Percentiles rank a stretch among this genome's conserved stretches.
phyloP scores from a whole-genome alignment of 2,113 vertebrate species.

The Labeo catla region DNA sequence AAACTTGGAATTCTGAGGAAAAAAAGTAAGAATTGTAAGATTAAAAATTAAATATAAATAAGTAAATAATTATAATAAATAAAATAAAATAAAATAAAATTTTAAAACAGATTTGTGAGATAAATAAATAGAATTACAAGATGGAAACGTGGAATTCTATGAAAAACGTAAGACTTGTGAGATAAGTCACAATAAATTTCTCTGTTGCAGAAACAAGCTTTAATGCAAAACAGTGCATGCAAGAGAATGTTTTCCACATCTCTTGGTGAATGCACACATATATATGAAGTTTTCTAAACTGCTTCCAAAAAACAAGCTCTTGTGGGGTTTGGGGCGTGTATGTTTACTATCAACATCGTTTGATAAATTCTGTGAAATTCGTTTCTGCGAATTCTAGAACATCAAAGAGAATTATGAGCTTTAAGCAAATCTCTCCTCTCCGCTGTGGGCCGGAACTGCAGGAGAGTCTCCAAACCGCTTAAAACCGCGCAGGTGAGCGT shows the following conservation, averaged over 20 bases:
- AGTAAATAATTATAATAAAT: too few species aligned
- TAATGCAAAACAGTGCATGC: neutral
- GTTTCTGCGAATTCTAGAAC: conserved; percentile 11
- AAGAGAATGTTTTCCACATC: neutral
- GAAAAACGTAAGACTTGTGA: too few species aligned
- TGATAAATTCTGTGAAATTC: conserved; percentile 22
- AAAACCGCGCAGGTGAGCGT: neutral
- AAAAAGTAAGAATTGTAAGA: neutral
- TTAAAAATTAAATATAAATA: too few species aligned
- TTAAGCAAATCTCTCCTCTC: conserved; percentile 14
- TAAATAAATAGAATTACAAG: too few species aligned
- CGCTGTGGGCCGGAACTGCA: neutral
- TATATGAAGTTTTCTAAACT: neutral
- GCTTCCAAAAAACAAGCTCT: neutral
- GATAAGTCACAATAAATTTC: neutral
- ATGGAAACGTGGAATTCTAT: too few species aligned
- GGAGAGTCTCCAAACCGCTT: conserved; percentile 8
- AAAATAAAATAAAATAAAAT: too few species aligned
- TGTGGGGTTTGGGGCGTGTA: neutral
- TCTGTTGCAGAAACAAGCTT: neutral
- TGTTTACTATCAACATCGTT: conserved; percentile 32
- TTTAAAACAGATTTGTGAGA: too few species aligned
- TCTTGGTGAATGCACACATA: neutral
- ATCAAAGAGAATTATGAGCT: conserved; percentile 23
- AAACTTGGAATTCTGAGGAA: too few species aligned